Base-by-base conservation (phyloP, 2,888 invertebrate genomes). In the Leuctra nigra region DNA sequence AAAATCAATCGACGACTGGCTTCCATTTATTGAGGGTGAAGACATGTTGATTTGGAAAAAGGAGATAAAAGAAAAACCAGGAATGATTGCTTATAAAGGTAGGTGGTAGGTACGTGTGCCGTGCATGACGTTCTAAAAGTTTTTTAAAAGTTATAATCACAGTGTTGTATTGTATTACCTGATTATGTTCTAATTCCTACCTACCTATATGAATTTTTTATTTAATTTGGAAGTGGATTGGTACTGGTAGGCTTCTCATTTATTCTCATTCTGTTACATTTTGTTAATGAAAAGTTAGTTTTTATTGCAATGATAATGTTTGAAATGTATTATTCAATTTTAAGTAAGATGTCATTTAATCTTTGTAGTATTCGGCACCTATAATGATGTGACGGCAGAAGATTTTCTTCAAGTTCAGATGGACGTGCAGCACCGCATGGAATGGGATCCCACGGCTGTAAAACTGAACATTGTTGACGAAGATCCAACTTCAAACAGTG, bases 401-500 rank as follows among this genome's bases (percentile, higher is more conserved):
- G 90, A 91, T 69, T 91, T 91, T 70, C 75, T 91, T 1, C 83
- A 85, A 61, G 86, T 90, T 1, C 92, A 92, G 70, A 80, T 91
- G 16, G 91, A 92, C 68, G 79, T 84, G 0, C 80, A 81, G 20
- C 91, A 90, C 72, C 77, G 92, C 11, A 82, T 81, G 52, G 75
- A 79, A 54, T 92, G 91, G 92, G 92, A 92, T 71, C 75, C 78
- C 1, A 87, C 88, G 0, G 90, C 88, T 0, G 80, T 86, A 1
- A 74, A 82, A 24, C 73, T 92, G 33, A 77, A 84, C 53, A 75
- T 90, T 4, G 78, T 90, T 7, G 89, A 90, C 63, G 72, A 77
- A 4, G 80, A 83, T 68, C 79, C 81, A 1, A 75, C 76, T 0
- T 66, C 75, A 1, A 70, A 84, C 62, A 85, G 86, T 65, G 84